Percentiles rank a stretch among this genome's conserved stretches.
phyloP scores from a whole-genome alignment of 2,113 vertebrate species.

The Oxyruncus cristatus region DNA sequence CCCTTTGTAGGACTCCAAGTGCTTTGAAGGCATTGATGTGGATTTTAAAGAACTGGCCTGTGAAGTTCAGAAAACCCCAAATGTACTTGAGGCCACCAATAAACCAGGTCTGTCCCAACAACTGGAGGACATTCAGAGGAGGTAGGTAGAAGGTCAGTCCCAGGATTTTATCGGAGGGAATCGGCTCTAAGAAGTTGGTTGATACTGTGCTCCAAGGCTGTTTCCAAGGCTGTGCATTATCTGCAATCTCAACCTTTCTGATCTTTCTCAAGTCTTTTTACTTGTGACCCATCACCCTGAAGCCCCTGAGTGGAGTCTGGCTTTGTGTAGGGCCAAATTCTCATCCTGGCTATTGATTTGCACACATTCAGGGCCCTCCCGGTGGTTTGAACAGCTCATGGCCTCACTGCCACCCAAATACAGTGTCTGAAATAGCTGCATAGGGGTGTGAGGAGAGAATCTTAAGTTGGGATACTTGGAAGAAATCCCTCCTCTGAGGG shows the following conservation, averaged over 20 bases:
- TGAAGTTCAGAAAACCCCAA: constrained; percentile 82
- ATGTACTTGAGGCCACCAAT: constrained; percentile 89
- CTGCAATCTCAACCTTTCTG: not conserved
- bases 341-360: not conserved
- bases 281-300: not conserved
- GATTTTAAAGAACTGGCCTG: constrained; percentile 88
- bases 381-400: not conserved
- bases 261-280: not conserved
- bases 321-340: not conserved
- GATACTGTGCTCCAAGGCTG: not conserved
- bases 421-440: not conserved
- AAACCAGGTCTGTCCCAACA: constrained; percentile 83
- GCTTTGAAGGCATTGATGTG: constrained; percentile 88
- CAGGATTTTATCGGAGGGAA: not conserved
- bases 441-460: not conserved
- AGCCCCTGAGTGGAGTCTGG: not conserved
- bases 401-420: not conserved
- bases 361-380: not conserved
- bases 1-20: constrained; percentile 82
- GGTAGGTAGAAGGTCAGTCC: constrained; percentile 67
- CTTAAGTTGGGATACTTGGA: not conserved
- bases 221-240: not conserved
- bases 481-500: not conserved
- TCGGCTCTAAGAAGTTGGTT: not conserved
- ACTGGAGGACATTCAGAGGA: constrained; percentile 90